These are phyloP conservation scores for Odontothrips loti DNA, from an alignment of 2,888 invertebrate genomes.

Conservation along the genomic window DNA sequence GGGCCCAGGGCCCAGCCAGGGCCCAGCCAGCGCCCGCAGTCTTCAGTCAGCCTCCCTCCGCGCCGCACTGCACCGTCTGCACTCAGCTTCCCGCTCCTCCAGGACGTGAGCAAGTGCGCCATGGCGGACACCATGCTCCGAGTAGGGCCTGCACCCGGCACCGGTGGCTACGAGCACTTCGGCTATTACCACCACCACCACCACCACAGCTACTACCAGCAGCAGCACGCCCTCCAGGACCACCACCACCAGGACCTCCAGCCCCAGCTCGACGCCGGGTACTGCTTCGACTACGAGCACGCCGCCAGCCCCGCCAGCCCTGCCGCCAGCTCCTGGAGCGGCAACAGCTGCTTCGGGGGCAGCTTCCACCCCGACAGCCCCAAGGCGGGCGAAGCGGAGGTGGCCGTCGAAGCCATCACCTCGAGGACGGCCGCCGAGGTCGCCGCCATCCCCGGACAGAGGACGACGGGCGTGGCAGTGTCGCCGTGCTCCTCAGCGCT, in stretches of 20 bases:
- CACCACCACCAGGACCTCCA: background rate
- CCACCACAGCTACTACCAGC: background rate
- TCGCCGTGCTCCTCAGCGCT: background rate
- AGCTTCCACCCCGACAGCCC: background rate
- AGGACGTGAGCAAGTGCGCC: background rate
- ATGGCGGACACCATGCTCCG: background rate
- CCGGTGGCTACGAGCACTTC: slow-evolving; percentile 1
- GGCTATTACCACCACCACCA: background rate
- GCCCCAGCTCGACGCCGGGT: background rate
- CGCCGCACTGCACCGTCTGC: background rate
- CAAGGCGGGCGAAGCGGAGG: background rate
- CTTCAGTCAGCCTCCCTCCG: background rate
- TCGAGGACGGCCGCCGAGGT: background rate
- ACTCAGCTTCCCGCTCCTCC: background rate
- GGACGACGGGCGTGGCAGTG: background rate
- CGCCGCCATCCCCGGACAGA: background rate
- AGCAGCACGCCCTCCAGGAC: background rate
- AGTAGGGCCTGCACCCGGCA: background rate
- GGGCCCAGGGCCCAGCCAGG: background rate
- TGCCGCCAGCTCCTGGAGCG: background rate
- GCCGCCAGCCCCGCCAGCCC: background rate
- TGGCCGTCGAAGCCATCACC: background rate
- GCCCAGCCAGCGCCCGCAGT: background rate
- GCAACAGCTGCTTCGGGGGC: background rate
- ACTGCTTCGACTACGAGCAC: background rate